Percentiles rank a stretch among this genome's conserved stretches.
These are phyloP conservation scores for Meta bourneti DNA, from an alignment of 2,888 invertebrate genomes.

Conservation along the genomic window DNA sequence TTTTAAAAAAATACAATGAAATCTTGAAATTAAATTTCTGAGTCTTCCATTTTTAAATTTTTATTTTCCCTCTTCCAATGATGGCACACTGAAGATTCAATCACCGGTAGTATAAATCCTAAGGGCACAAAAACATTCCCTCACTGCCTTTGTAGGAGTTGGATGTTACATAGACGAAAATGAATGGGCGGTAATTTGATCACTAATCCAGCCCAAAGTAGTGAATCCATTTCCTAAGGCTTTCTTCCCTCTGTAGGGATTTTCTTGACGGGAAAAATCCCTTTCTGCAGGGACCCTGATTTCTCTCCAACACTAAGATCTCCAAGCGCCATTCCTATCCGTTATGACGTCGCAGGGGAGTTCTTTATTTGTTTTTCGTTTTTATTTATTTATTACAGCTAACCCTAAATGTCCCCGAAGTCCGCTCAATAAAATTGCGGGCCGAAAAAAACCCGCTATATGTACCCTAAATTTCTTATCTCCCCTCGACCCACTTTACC, in stretches of 20 bases:
- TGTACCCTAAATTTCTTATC: neutral
- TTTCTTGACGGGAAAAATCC: no score
- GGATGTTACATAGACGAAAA: neutral
- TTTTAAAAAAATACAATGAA: no score
- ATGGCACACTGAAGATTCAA: no score
- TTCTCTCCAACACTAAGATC: neutral
- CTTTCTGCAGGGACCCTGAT: neutral
- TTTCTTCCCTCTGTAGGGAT: neutral
- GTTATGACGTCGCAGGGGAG: neutral
- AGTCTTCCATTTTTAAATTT: no score
- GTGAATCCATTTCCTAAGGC: no score
- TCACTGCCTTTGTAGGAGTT: no score
- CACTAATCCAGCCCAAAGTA: no score
- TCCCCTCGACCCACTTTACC: constrained; percentile 16
- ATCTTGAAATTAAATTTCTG: no score
- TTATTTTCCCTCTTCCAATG: no score
- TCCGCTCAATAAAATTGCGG: constrained; percentile 13
- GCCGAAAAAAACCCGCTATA: neutral
- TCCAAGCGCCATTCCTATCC: neutral
- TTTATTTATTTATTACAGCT: neutral
- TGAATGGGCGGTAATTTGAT: neutral
- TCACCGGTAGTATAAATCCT: no score
- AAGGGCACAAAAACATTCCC: no score
- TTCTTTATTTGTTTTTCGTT: no score
- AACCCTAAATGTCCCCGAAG: neutral